Evolutionary conservation across 2,797 vertebrate species (phyloP).

Genomic region (Pangasius djambal): DNA sequence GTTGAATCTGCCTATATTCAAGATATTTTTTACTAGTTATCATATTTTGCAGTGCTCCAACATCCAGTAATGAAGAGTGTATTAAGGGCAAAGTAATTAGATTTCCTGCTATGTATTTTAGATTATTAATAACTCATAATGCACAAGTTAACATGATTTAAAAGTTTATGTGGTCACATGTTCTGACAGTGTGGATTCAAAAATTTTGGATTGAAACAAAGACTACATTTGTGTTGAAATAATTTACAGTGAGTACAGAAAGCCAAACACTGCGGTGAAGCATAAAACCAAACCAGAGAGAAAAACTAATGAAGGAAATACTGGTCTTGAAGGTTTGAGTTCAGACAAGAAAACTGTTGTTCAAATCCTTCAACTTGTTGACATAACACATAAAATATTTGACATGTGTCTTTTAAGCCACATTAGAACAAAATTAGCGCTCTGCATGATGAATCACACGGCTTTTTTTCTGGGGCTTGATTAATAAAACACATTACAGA

Average conservation of each 20-base stretch:
- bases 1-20: background rate
- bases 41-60: background rate
- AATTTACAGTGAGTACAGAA: background rate
- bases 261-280: background rate
- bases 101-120: background rate
- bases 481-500: constrained; percentile 39
- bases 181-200: background rate
- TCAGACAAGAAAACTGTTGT: constrained; percentile 43
- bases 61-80: background rate
- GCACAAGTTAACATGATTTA: background rate
- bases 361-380: constrained; percentile 42
- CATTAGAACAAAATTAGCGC: constrained; percentile 38
- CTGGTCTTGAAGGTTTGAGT: constrained; percentile 16
- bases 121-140: background rate
- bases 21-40: background rate
- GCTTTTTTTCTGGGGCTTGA: background rate
- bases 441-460: background rate
- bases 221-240: background rate
- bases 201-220: background rate
- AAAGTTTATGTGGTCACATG: background rate
- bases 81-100: background rate
- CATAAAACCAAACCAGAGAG: background rate
- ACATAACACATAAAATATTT: constrained; percentile 44
- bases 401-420: constrained; percentile 23
- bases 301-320: constrained; percentile 37